Percentiles rank a stretch among this genome's conserved stretches.
Conservation (phyloP, 2,113 vertebrate species). For the Otus sunia region DNA sequence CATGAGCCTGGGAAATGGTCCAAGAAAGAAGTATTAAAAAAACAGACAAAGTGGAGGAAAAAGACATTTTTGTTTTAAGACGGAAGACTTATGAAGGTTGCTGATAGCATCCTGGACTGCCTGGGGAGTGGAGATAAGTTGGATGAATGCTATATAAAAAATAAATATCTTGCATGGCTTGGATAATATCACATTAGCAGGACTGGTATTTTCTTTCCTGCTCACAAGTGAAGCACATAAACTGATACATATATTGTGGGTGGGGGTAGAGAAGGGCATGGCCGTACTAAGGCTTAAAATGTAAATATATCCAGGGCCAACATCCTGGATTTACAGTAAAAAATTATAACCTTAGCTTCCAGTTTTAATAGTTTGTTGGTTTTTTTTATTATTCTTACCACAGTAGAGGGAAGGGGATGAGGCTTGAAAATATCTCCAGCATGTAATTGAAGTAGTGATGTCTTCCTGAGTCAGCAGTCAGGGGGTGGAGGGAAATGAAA, state of each 20-base stretch:
- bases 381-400: neutral
- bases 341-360: neutral
- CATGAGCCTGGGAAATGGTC: conserved; percentile 69
- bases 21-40: conserved; percentile 58
- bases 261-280: fast-evolving
- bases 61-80: conserved; percentile 18
- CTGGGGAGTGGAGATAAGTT: conserved; percentile 14
- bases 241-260: neutral
- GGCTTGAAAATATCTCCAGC: neutral
- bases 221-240: neutral
- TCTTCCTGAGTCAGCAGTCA: neutral
- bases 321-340: neutral
- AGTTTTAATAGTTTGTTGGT: neutral
- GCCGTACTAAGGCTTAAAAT: fast-evolving
- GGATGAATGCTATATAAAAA: neutral
- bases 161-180: neutral
- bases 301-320: neutral
- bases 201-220: neutral
- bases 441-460: neutral
- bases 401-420: neutral
- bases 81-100: neutral
- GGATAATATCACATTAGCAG: neutral
- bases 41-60: neutral
- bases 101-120: conserved; percentile 3
- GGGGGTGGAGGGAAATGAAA: neutral